Evolutionary conservation across 2,888 invertebrate species (phyloP), one percentile per base, ranked within the genome.

Genomic region (Graphium colonna): DNA sequence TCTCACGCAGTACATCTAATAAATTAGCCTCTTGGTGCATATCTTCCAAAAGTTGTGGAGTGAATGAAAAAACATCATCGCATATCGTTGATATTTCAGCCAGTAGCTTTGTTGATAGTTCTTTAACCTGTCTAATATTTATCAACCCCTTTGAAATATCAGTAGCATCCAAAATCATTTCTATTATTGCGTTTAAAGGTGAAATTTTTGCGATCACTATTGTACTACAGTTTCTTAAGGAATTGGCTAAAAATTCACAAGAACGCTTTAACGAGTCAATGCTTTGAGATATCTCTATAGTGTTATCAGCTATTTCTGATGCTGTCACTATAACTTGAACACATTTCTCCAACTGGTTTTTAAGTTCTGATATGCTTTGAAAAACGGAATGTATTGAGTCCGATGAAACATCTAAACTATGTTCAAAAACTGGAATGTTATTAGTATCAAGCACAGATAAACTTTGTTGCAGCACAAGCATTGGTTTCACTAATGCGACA

Each of bases 361-460:
- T 85, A 53, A 87, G 79, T 54, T 77, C 72, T 58, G 68, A 63
- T 58, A 88, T 70, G 36, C 59, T 75, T 67, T 78, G 67, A 36
- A 79, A 65, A 52, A 82, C 71, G 64, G 73, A 73, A 73, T 78
- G 68, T 73, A 81, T 63, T 68, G 68, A 76, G 61, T 82, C 81
- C 59, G 74, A 62, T 17, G 82, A 71, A 59, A 81, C 69, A 65
- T 82, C 79, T 71, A 80, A 63, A 61, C 80, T 71, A 68, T 78
- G 71, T 75, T 84, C 82, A 62, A 75, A 82, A 63, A 80, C 66
- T 76, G 82, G 79, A 79, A 86, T 82, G 75, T 84, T 79, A 64
- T 63, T 73, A 52, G 65, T 64, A 60, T 85, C 81, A 69, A 86
- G 62, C 45, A 80, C 69, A 44, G 79, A 81, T 52, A 89, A 71